phyloP scores from a whole-genome alignment of 2,888 invertebrate genomes.

The Darwinula stevensoni region DNA sequence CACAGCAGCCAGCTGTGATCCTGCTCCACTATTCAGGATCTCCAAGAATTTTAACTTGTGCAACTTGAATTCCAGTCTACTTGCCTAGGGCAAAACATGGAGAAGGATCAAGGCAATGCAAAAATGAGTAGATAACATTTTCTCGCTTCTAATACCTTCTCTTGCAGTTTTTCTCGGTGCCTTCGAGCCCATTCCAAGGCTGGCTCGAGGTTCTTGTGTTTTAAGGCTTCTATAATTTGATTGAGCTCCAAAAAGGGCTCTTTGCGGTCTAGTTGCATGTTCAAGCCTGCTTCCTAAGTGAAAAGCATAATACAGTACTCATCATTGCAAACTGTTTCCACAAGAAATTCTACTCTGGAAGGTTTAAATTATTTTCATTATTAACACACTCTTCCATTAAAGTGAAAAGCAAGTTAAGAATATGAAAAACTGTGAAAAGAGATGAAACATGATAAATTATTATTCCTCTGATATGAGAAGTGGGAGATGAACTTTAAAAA shows the following conservation, averaged over 20 bases:
- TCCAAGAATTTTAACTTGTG: slow-evolving; percentile 51
- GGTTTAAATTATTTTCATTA: no score
- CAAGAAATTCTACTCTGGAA: no score
- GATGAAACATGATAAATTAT: no score
- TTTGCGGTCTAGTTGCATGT: slow-evolving; percentile 29
- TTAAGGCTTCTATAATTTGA: slow-evolving; percentile 56
- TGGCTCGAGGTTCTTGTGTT: slow-evolving; percentile 43
- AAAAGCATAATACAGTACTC: no score
- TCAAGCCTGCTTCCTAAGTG: slow-evolving; percentile 33
- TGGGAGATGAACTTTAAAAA: no score
- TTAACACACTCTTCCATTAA: no score
- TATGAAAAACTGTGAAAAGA: no score
- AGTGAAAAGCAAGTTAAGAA: no score
- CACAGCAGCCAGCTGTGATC: slow-evolving; percentile 51
- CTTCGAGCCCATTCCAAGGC: slow-evolving; percentile 62
- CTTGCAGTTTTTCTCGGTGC: slow-evolving; percentile 36
- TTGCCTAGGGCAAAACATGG: background rate
- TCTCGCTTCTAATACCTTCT: slow-evolving; percentile 16
- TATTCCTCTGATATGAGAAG: no score
- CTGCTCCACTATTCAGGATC: slow-evolving; percentile 29
- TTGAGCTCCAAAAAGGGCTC: slow-evolving; percentile 58
- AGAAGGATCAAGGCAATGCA: background rate
- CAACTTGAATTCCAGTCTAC: slow-evolving; percentile 41
- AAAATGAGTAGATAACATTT: no score
- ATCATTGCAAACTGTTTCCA: no score